A percentile compares a stretch with the other conserved stretches of the same genome.
Evolutionary conservation across 2,888 invertebrate genomes (phyloP).

Genomic region (Frankliniella fusca): DNA sequence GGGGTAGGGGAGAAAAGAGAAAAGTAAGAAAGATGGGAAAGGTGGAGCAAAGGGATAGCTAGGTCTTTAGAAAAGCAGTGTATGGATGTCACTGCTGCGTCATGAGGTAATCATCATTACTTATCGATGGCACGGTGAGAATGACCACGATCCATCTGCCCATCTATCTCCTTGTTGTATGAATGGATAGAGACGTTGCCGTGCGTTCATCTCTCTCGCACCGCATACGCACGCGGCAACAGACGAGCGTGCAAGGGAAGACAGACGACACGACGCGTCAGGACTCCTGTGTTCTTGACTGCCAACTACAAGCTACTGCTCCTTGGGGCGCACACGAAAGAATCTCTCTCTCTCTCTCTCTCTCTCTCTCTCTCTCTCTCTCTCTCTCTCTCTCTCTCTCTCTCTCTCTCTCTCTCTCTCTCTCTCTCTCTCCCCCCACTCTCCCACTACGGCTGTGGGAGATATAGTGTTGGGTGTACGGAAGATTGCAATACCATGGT

Average conservation of each 20-base stretch:
- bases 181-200: too few relatives aligned
- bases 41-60: background rate
- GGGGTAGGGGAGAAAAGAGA: background rate
- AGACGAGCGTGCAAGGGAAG: too few relatives aligned
- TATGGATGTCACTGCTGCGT: constrained; percentile 14
- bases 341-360: background rate
- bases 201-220: too few relatives aligned
- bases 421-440: too few relatives aligned
- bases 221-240: too few relatives aligned
- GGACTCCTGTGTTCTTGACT: too few relatives aligned
- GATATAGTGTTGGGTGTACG: too few relatives aligned
- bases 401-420: background rate
- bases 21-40: background rate
- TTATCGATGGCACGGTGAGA: constrained; percentile 9
- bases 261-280: too few relatives aligned
- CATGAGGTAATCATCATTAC: constrained; percentile 9
- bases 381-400: background rate
- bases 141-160: background rate
- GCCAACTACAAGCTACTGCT: too few relatives aligned
- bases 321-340: too few relatives aligned
- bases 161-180: too few relatives aligned
- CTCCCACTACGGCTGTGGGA: background rate
- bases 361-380: background rate
- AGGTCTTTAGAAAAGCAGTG: background rate
- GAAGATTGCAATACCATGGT: too few relatives aligned